phyloP scores from a whole-genome alignment of 2,797 vertebrate genomes.

The Ambastaia sidthimunki region DNA sequence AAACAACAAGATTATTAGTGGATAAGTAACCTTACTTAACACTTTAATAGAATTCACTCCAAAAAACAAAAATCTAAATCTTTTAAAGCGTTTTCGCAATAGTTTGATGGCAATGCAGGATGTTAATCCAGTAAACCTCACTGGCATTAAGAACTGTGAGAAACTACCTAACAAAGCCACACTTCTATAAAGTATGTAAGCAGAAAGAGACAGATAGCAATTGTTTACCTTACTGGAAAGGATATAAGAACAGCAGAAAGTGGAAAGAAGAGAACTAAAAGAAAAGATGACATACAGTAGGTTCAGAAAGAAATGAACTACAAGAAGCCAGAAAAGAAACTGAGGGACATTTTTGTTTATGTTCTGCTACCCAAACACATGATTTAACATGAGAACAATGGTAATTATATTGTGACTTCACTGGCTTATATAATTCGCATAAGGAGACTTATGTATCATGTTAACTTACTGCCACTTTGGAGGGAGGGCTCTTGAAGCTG shows the following conservation, averaged over 20 bases:
- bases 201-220: conserved; percentile 7
- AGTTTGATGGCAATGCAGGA: neutral
- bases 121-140: neutral
- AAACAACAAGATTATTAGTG: neutral
- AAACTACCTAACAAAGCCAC: neutral
- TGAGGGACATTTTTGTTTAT: neutral
- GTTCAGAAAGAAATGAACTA: conserved; percentile 13
- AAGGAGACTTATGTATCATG: neutral
- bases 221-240: conserved; percentile 51
- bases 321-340: neutral
- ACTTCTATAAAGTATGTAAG: neutral
- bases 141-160: neutral
- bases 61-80: neutral
- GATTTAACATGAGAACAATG: neutral
- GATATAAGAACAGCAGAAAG: conserved; percentile 52
- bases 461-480: conserved; percentile 71
- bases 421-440: neutral
- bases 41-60: neutral
- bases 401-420: neutral
- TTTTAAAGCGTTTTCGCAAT: neutral
- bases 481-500: conserved; percentile 65
- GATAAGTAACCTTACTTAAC: neutral
- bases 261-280: conserved; percentile 57
- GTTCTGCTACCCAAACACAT: neutral
- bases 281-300: conserved; percentile 31